Evolutionary conservation across 2,888 invertebrate genomes (phyloP).

Genomic region (Sacculina carcini): DNA sequence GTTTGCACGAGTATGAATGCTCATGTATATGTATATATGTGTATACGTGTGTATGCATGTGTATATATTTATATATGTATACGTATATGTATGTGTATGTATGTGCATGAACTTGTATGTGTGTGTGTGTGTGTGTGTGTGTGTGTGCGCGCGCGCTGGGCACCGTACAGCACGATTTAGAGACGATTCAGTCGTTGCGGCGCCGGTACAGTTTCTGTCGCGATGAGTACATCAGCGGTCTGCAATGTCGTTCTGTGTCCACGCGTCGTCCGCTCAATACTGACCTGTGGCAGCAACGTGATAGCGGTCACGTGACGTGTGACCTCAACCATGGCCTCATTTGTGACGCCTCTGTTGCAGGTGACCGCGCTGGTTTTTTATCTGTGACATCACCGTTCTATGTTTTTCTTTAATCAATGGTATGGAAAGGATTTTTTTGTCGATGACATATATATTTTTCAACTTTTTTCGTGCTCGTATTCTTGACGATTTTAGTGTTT

Average conservation of each 20-base stretch:
- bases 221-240: conserved; percentile 15
- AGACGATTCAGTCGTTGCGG: conserved; percentile 12
- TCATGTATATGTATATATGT: conserved; percentile 4
- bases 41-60: conserved; percentile 3
- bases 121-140: no score
- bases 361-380: no score
- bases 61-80: conserved; percentile 5
- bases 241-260: conserved; percentile 19
- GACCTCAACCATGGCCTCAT: conserved; percentile 14
- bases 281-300: conserved; percentile 4
- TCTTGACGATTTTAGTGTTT: no score
- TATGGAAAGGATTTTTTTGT: no score
- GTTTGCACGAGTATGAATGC: background rate
- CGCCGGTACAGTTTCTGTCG: conserved; percentile 15
- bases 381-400: no score
- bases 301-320: conserved; percentile 12
- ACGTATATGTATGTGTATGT: no score
- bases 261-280: background rate
- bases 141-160: no score
- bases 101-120: no score
- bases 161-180: conserved; percentile 14
- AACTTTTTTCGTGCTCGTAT: no score
- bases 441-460: no score
- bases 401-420: no score
- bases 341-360: conserved; percentile 10